Evolutionary conservation across 2,888 invertebrate genomes (phyloP).

Genomic region (Ditylenchus weischeri): DNA sequence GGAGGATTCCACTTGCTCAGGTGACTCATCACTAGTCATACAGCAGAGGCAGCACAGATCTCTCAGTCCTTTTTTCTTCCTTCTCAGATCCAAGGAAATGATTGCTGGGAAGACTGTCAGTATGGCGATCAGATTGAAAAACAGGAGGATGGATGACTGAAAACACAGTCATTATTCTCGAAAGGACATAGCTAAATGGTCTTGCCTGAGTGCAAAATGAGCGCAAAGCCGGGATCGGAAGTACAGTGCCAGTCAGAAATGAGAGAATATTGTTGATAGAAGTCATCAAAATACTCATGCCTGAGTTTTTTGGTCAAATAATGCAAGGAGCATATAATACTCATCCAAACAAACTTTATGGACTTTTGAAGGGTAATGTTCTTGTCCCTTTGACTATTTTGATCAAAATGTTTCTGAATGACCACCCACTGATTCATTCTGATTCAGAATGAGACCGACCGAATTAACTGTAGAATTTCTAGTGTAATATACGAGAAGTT

Average conservation of each 20-base stretch:
- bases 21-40: constrained; percentile 38
- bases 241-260: constrained; percentile 81
- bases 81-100: constrained; percentile 78
- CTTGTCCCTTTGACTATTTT: too few relatives aligned
- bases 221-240: constrained; percentile 88
- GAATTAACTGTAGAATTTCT: too few relatives aligned
- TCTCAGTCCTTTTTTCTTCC: constrained; percentile 70
- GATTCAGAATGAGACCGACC: too few relatives aligned
- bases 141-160: constrained; percentile 78
- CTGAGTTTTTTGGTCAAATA: background rate
- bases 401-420: too few relatives aligned
- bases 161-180: constrained; percentile 6
- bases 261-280: constrained; percentile 81
- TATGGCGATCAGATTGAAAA: constrained; percentile 83
- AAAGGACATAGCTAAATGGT: background rate
- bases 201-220: constrained; percentile 75
- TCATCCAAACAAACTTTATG: too few relatives aligned
- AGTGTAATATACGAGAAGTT: too few relatives aligned
- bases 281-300: constrained; percentile 76
- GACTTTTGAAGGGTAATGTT: too few relatives aligned
- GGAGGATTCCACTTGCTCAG: constrained; percentile 34
- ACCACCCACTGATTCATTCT: too few relatives aligned
- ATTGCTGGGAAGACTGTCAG: constrained; percentile 89
- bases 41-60: constrained; percentile 75
- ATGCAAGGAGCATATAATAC: constrained; percentile 13